These are phyloP conservation scores for Tipula confusa DNA, from an alignment of 2,888 invertebrate genomes.

Conservation along the genomic window DNA sequence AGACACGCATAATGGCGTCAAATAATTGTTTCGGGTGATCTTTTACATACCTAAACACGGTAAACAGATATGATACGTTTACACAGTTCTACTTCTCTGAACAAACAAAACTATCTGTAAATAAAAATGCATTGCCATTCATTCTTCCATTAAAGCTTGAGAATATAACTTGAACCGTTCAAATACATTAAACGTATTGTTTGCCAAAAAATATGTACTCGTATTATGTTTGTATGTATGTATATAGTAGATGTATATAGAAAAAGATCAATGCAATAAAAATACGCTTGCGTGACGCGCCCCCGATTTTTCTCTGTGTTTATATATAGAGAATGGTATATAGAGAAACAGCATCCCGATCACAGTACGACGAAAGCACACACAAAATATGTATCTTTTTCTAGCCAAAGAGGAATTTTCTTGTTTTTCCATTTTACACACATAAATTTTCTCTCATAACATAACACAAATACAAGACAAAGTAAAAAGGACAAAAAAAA, in stretches of 20 bases:
- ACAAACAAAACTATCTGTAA: background rate
- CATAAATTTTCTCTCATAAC: background rate
- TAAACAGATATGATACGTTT: background rate
- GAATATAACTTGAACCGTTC: background rate
- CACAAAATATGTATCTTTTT: background rate
- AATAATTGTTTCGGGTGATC: background rate
- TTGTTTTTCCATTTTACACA: background rate
- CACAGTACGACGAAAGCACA: background rate
- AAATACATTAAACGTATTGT: background rate
- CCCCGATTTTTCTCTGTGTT: conserved; percentile 29
- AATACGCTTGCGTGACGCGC: conserved; percentile 34
- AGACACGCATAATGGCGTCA: background rate
- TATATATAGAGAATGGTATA: background rate
- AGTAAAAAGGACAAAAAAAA: background rate
- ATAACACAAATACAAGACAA: background rate
- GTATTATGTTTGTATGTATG: background rate
- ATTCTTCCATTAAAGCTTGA: background rate
- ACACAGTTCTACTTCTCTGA: background rate
- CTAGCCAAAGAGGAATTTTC: background rate
- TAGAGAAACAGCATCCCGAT: conserved; percentile 27
- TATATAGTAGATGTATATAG: background rate
- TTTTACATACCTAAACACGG: background rate
- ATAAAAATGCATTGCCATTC: background rate
- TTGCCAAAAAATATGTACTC: background rate
- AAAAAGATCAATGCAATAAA: background rate